A percentile compares a stretch with the other conserved stretches of the same genome.
Conservation (phyloP, 2,113 vertebrate species). For the Orientallactaga bullata region DNA sequence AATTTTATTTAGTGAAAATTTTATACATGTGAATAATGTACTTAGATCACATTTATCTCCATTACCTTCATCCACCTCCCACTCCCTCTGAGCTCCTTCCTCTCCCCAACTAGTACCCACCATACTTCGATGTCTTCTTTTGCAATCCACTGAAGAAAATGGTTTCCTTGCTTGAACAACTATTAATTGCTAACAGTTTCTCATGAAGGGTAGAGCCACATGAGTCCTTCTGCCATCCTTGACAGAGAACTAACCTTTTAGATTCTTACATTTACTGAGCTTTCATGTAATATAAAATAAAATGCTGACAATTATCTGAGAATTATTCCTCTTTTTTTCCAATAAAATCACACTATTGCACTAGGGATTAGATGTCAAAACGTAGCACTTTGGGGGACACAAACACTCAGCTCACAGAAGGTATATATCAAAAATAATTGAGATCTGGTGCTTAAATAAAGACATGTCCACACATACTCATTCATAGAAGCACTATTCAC, state of each 20-base stretch:
- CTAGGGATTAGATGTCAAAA: neutral
- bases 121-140: no score
- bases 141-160: no score
- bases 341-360: neutral
- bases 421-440: neutral
- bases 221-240: no score
- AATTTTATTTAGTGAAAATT: no score
- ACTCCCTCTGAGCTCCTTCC: no score
- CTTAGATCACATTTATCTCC: no score
- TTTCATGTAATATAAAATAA: constrained; percentile 28
- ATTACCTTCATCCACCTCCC: no score
- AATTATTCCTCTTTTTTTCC: neutral
- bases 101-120: no score
- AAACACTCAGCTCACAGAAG: neutral
- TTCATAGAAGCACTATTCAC: neutral
- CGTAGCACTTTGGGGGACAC: neutral
- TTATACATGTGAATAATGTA: no score
- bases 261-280: neutral
- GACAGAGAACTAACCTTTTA: neutral
- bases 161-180: no score
- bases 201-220: no score
- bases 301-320: constrained; percentile 2
- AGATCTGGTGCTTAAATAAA: neutral
- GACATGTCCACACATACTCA: neutral
- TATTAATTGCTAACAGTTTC: no score